Conservation (phyloP, 2,888 invertebrate species). For the Branchipolynoe longqiensis region DNA sequence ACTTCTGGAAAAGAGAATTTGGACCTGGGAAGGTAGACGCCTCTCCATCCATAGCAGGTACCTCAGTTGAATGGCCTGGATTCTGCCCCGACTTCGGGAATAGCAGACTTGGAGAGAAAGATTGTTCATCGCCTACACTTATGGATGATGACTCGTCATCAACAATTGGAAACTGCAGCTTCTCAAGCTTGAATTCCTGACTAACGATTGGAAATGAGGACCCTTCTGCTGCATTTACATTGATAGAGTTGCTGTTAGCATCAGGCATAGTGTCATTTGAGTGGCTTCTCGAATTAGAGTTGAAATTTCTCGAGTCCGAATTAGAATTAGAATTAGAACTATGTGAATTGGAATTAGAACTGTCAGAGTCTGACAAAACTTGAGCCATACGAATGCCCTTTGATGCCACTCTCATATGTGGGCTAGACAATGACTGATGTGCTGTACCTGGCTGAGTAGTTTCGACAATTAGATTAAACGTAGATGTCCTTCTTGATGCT, state of each 20-base stretch:
- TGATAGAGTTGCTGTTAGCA: not conserved
- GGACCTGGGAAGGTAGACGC: too few species aligned
- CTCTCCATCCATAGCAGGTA: not conserved
- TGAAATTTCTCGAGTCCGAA: not conserved
- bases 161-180: not conserved
- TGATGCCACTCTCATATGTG: slow-evolving; percentile 19
- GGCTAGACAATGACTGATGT: not conserved
- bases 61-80: not conserved
- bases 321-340: slow-evolving; percentile 30
- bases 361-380: not conserved
- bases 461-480: not conserved
- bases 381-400: slow-evolving; percentile 41
- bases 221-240: not conserved
- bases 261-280: not conserved
- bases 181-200: not conserved
- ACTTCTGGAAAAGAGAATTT: too few species aligned
- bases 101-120: not conserved
- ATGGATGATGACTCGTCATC: slow-evolving; percentile 1
- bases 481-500: not conserved
- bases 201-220: not conserved
- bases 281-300: not conserved
- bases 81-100: not conserved
- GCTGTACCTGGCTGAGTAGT: not conserved
- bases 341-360: slow-evolving; percentile 9
- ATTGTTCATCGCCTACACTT: not conserved